Evolutionary conservation across 2,888 invertebrate genomes (phyloP).

Genomic region (Drosophila testacea): DNA sequence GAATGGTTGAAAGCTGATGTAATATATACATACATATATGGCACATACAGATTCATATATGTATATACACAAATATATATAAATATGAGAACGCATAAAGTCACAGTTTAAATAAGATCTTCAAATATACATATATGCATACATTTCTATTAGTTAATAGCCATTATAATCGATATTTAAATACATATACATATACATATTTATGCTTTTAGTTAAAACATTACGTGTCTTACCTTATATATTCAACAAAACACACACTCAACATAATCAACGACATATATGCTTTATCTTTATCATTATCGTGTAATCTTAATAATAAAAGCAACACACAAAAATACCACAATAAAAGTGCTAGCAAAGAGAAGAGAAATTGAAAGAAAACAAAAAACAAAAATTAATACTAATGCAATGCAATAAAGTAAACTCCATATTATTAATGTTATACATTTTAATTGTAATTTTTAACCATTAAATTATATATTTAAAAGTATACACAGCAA

Average conservation of each 20-base stretch:
- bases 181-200: constrained; percentile 51
- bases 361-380: constrained; percentile 14
- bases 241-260: constrained; percentile 52
- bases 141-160: constrained; percentile 64
- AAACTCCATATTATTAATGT: constrained; percentile 69
- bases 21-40: constrained; percentile 41
- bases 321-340: constrained; percentile 32
- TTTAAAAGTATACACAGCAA: constrained; percentile 44
- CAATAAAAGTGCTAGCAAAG: constrained; percentile 55
- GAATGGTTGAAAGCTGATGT: constrained; percentile 17
- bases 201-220: constrained; percentile 70
- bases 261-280: constrained; percentile 75
- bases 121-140: constrained; percentile 45
- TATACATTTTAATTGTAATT: constrained; percentile 70
- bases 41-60: constrained; percentile 29
- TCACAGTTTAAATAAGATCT: constrained; percentile 69
- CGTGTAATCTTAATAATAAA: constrained; percentile 35
- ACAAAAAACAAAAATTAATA: constrained; percentile 27
- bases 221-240: constrained; percentile 65
- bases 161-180: constrained; percentile 58
- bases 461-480: constrained; percentile 69
- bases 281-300: constrained; percentile 65
- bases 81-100: constrained; percentile 55
- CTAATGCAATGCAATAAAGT: constrained; percentile 56
- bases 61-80: constrained; percentile 33